Evolutionary conservation across 2,888 invertebrate species (phyloP).

Genomic region (Falcaria lacertinaria): DNA sequence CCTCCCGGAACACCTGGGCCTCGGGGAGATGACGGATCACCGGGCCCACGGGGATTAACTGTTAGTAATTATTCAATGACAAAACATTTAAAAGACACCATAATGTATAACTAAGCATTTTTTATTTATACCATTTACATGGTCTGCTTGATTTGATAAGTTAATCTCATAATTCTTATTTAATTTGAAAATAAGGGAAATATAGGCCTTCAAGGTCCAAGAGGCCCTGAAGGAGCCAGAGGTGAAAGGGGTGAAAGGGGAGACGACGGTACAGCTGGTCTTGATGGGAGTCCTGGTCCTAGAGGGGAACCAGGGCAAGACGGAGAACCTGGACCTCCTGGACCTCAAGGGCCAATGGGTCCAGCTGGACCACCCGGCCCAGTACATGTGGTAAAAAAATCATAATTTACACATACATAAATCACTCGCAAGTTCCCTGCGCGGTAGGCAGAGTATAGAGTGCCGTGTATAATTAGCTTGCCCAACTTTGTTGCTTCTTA

Average conservation of each 20-base stretch:
- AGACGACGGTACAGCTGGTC: constrained; percentile 82
- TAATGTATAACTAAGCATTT: too few species aligned
- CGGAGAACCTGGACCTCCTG: constrained; percentile 85
- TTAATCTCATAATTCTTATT: constrained; percentile 4
- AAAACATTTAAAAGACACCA: too few species aligned
- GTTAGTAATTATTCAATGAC: constrained; percentile 62
- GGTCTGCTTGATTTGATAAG: too few species aligned
- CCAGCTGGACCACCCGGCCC: constrained; percentile 69
- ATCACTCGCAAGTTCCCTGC: too few species aligned
- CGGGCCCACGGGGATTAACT: constrained; percentile 25
- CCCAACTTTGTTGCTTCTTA: too few species aligned
- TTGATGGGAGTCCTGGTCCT: constrained; percentile 86
- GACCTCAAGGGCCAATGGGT: constrained; percentile 68
- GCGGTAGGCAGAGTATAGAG: too few species aligned
- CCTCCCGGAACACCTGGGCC: constrained; percentile 77
- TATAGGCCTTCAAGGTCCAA: constrained; percentile 80
- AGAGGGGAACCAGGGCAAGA: constrained; percentile 89
- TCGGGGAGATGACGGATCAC: constrained; percentile 37
- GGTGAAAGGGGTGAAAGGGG: constrained; percentile 83
- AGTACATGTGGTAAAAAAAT: constrained; percentile 43
- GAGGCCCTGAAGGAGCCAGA: constrained; percentile 74
- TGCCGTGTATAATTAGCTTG: too few species aligned
- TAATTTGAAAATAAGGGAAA: constrained; percentile 74
- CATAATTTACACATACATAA: constrained; percentile 14
- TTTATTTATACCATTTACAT: too few species aligned